Evolutionary conservation across 2,113 vertebrate species (phyloP).

Genomic region (Scomber colias): DNA sequence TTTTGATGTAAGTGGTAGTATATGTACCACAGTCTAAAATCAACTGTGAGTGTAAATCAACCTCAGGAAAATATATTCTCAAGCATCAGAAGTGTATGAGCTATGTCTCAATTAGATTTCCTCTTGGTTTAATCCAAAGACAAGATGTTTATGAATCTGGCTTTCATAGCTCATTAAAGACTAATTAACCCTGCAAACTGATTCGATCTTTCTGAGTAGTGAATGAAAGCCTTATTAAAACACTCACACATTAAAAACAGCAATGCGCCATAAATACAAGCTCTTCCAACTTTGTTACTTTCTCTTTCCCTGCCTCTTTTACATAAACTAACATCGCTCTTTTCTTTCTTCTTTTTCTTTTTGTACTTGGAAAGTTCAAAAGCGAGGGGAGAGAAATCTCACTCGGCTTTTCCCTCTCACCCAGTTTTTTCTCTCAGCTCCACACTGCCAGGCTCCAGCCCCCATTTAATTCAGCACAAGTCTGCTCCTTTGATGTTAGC

Average conservation of each 20-base stretch:
- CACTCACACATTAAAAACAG: conserved; percentile 29
- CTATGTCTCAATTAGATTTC: conserved; percentile 34
- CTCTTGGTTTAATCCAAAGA: conserved; percentile 45
- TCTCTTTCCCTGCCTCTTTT: conserved; percentile 30
- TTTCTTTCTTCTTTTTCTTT: conserved; percentile 28
- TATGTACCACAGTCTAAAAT: background rate
- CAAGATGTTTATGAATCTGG: conserved; percentile 48
- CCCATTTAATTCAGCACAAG: conserved; percentile 76
- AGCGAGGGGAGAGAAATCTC: conserved; percentile 47
- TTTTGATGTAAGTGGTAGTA: conserved; percentile 13
- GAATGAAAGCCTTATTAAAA: conserved; percentile 31
- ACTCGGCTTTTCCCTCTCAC: conserved; percentile 71
- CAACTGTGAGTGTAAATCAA: conserved; percentile 11
- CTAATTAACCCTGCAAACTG: conserved; percentile 59
- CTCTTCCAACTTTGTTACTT: conserved; percentile 31
- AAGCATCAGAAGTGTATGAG: conserved; percentile 6
- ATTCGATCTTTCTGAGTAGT: conserved; percentile 45
- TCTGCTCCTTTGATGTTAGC: conserved; percentile 84
- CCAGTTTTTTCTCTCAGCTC: conserved; percentile 71
- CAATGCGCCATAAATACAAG: background rate
- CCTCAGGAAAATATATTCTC: conserved; percentile 13
- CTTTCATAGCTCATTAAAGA: conserved; percentile 60
- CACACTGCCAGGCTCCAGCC: conserved; percentile 65
- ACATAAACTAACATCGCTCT: conserved; percentile 52
- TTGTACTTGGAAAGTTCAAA: conserved; percentile 64